Percentiles rank a stretch among this genome's conserved stretches.
These are phyloP conservation scores for Crypturellus tataupa DNA, from an alignment of 2,797 vertebrate genomes.

Conservation along the genomic window DNA sequence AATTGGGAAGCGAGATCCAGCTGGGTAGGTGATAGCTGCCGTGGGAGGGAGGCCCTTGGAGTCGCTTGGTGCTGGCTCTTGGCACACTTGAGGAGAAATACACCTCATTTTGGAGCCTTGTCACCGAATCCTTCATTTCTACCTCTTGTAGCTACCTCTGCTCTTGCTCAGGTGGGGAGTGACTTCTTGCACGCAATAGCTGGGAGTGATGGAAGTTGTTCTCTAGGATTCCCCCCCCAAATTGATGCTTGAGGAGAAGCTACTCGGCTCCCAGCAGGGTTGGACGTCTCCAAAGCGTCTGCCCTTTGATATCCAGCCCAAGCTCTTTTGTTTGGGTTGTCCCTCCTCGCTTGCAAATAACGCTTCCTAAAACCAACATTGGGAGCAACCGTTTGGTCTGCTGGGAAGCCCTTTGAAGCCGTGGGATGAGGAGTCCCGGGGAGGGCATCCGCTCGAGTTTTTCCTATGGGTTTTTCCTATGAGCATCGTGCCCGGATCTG, in stretches of 20 bases:
- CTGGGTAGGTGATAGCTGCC: too few species aligned
- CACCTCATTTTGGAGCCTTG: too few species aligned
- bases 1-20: too few species aligned
- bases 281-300: neutral
- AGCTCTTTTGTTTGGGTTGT: neutral
- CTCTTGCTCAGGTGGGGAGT: neutral
- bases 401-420: neutral
- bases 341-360: neutral
- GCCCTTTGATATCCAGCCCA: neutral
- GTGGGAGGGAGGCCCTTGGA: too few species aligned
- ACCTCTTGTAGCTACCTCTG: fast-evolving
- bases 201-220: neutral
- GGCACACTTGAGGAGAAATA: too few species aligned
- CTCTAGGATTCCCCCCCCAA: neutral
- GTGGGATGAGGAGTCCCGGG: neutral
- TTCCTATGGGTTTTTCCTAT: neutral
- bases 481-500: fast-evolving
- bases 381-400: neutral
- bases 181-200: neutral
- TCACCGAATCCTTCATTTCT: neutral
- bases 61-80: too few species aligned
- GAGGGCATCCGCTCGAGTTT: neutral
- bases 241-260: neutral
- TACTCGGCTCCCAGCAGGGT: neutral
- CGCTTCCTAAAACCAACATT: neutral